Evolutionary conservation across 2,113 vertebrate genomes (phyloP).

Genomic region (Dicaeum eximium): DNA sequence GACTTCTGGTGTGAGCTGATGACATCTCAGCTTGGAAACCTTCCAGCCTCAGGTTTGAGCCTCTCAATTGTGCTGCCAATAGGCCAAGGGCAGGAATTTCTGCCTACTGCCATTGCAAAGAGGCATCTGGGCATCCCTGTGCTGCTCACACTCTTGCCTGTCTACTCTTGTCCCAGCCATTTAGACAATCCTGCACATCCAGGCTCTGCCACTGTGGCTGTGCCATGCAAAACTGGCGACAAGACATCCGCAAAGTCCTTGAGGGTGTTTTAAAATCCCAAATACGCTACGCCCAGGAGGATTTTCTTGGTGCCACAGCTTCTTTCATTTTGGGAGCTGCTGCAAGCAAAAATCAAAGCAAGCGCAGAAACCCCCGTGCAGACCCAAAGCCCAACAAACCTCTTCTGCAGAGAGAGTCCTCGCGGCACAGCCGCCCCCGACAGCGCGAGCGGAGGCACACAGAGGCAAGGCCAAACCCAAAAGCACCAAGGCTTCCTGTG

Average conservation of each 20-base stretch:
- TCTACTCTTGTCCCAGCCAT: neutral
- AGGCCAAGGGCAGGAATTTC: neutral
- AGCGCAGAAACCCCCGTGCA: neutral
- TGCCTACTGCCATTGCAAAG: neutral
- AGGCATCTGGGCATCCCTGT: neutral
- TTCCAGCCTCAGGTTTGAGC: neutral
- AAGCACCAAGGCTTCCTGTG: neutral
- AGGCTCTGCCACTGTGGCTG: neutral
- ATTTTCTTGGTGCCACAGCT: neutral
- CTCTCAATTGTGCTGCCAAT: neutral
- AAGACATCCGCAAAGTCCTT: neutral
- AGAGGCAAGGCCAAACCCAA: neutral
- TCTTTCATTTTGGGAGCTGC: neutral
- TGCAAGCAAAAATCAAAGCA: neutral
- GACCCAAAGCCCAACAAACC: neutral
- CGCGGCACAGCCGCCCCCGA: accelerated
- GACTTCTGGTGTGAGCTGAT: neutral
- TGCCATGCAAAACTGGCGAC: neutral
- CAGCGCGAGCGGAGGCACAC: neutral
- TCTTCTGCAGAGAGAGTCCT: neutral
- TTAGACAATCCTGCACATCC: neutral
- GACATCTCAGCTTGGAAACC: neutral
- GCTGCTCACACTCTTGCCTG: neutral
- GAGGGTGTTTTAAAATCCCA: neutral
- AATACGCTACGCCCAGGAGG: neutral